These are phyloP conservation scores for Chrysotoxum bicinctum DNA, from an alignment of 2,888 invertebrate genomes.

Conservation along the genomic window DNA sequence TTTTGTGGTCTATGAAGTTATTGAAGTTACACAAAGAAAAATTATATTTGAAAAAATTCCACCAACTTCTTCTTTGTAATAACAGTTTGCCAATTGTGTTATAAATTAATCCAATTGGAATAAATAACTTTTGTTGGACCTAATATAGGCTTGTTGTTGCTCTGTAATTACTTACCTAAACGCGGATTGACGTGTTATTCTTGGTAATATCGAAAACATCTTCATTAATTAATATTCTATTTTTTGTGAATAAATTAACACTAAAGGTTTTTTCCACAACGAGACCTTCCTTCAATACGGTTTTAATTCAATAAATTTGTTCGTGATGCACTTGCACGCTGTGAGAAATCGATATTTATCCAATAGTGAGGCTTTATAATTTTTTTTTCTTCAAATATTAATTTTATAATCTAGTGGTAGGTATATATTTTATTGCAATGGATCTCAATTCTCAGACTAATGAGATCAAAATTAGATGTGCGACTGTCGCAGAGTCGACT, in stretches of 20 bases:
- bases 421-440: slow-evolving; percentile 10
- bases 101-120: neutral
- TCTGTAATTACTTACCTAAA: neutral
- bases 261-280: neutral
- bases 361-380: neutral
- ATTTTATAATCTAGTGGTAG: neutral
- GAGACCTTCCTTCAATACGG: neutral
- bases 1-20: neutral
- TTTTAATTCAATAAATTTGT: neutral
- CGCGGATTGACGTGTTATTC: slow-evolving; percentile 8
- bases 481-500: slow-evolving; percentile 16
- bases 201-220: slow-evolving; percentile 14
- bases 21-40: neutral
- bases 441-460: slow-evolving; percentile 7
- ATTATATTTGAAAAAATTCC: neutral
- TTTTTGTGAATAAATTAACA: neutral
- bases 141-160: neutral
- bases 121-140: neutral
- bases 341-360: slow-evolving; percentile 18
- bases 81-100: neutral
- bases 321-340: neutral
- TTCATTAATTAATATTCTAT: neutral
- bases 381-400: slow-evolving; percentile 3
- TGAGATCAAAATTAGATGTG: slow-evolving; percentile 28
- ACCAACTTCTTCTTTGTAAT: neutral